These are phyloP conservation scores for Synodontis membranacea DNA, from an alignment of 2,113 vertebrate genomes.

Conservation along the genomic window DNA sequence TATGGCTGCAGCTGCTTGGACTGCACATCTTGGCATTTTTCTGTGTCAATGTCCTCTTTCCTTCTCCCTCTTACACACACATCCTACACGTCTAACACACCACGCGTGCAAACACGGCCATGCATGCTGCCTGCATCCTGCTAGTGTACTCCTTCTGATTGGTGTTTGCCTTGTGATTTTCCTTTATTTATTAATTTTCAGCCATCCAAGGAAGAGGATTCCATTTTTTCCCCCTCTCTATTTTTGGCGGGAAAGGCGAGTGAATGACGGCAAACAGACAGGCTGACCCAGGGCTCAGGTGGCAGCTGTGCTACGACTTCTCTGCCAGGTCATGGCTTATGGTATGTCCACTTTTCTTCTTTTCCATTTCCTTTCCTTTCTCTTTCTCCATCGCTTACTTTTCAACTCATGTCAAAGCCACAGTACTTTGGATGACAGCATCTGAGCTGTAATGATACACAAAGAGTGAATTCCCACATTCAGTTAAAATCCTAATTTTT, in stretches of 20 bases:
- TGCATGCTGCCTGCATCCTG: constrained; percentile 54
- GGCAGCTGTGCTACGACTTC: constrained; percentile 77
- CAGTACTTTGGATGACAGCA: not conserved
- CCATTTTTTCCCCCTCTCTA: constrained; percentile 6
- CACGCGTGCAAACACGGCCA: constrained; percentile 63
- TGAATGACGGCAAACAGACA: constrained; percentile 71
- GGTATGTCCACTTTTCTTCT: constrained; percentile 66
- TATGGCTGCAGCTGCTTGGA: constrained; percentile 75
- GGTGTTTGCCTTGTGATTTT: constrained; percentile 56
- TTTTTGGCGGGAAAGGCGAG: constrained; percentile 60
- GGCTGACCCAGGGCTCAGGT: constrained; percentile 74
- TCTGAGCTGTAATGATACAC: not conserved
- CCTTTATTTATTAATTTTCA: constrained; percentile 58
- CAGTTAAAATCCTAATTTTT: too few species aligned
- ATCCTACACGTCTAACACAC: constrained; percentile 48
- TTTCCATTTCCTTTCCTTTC: constrained; percentile 27
- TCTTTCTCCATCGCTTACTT: constrained; percentile 19
- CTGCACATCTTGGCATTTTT: constrained; percentile 70
- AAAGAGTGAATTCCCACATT: not conserved
- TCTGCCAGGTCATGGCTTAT: constrained; percentile 78
- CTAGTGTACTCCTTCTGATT: constrained; percentile 61
- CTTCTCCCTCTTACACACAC: constrained; percentile 58
- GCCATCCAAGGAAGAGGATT: constrained; percentile 67
- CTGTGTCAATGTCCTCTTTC: constrained; percentile 66
- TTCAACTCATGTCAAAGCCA: constrained; percentile 7